Conservation (phyloP, 2,113 vertebrate genomes). For the Calyptomena viridis region DNA sequence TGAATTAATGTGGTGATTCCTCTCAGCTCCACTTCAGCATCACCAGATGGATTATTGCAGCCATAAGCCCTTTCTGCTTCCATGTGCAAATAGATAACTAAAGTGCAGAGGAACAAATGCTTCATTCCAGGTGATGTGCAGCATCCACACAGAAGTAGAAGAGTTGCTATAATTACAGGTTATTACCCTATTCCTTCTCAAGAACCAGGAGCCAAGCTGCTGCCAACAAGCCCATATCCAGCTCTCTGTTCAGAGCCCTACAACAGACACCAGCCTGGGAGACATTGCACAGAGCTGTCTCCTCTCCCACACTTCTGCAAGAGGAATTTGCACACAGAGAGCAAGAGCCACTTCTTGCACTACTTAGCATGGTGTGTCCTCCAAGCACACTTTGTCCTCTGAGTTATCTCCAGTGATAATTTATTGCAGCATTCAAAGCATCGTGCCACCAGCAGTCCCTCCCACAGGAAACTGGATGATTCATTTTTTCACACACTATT, state of each 20-base stretch:
- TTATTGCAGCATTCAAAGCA: slow-evolving; percentile 42
- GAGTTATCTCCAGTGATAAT: slow-evolving; percentile 44
- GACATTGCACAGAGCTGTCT: background rate
- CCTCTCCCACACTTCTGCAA: background rate
- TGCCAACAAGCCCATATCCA: background rate
- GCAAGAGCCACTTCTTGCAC: background rate
- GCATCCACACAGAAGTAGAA: background rate
- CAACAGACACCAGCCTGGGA: background rate
- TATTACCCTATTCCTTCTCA: background rate
- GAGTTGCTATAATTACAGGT: background rate
- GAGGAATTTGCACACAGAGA: background rate
- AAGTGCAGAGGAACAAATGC: background rate
- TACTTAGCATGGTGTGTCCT: background rate
- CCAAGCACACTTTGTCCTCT: slow-evolving; percentile 54
- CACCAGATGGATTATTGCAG: background rate
- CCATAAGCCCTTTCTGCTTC: background rate
- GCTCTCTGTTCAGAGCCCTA: background rate
- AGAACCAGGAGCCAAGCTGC: background rate
- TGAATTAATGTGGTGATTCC: background rate
- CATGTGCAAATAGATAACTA: background rate
- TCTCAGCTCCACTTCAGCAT: background rate
- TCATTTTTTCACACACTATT: slow-evolving; percentile 49
- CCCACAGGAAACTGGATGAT: slow-evolving; percentile 50
- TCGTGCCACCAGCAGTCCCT: slow-evolving; percentile 2
- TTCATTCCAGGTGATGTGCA: background rate